A percentile compares a stretch with the other conserved stretches of the same genome.
These are phyloP conservation scores for Drosophila meridionalis DNA, from an alignment of 2,888 invertebrate species.

Conservation along the genomic window DNA sequence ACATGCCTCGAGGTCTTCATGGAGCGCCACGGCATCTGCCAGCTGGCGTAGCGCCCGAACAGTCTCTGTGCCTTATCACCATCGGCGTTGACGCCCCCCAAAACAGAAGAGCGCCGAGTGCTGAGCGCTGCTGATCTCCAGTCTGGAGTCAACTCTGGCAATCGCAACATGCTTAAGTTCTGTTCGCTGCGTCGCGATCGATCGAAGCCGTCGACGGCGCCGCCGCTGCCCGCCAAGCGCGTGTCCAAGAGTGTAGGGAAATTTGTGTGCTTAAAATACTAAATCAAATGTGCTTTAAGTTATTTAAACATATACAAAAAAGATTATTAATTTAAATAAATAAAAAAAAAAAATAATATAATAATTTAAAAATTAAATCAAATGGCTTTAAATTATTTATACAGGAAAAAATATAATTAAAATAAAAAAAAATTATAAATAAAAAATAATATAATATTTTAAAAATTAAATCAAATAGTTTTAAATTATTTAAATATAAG, in stretches of 20 bases:
- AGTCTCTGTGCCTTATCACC: constrained; percentile 42
- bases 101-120: constrained; percentile 24
- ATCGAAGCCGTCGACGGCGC: constrained; percentile 18
- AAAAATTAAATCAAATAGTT: too few relatives aligned
- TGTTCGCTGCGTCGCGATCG: constrained; percentile 73
- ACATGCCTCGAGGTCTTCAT: constrained; percentile 79
- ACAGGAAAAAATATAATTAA: too few relatives aligned
- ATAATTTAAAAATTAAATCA: not conserved
- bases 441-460: too few relatives aligned
- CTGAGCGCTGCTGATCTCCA: constrained; percentile 10
- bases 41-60: constrained; percentile 53
- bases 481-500: too few relatives aligned
- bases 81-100: constrained; percentile 66
- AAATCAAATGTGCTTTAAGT: constrained; percentile 66
- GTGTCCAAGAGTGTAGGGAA: constrained; percentile 75
- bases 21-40: constrained; percentile 76
- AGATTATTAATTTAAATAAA: too few relatives aligned
- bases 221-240: constrained; percentile 54
- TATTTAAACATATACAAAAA: constrained; percentile 15
- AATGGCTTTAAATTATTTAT: too few relatives aligned
- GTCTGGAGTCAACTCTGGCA: constrained; percentile 34
- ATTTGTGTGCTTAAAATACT: constrained; percentile 40
- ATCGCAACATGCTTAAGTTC: constrained; percentile 82
- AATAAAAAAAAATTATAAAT: too few relatives aligned
- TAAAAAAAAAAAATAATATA: not conserved